Percentiles rank a stretch among this genome's conserved stretches.
Conservation (phyloP, 1,140 invertebrate species). For the Drosophila ironensis region DNA sequence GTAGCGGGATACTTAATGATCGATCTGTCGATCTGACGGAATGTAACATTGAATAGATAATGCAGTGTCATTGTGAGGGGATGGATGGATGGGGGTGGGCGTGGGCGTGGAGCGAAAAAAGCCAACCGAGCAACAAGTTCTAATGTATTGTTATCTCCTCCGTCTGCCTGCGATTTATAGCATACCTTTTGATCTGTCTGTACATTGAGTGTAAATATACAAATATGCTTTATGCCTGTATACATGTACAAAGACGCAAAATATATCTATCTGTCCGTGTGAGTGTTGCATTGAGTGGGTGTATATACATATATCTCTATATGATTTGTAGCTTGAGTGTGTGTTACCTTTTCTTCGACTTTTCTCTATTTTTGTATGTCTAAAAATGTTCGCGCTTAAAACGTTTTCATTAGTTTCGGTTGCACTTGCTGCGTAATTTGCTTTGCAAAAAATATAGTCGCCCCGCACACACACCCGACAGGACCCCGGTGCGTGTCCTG, state of each 20-base stretch:
- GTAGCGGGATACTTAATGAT: conserved; percentile 16
- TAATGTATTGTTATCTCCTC: conserved; percentile 19
- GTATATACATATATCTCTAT: conserved; percentile 38
- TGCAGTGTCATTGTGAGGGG: not conserved
- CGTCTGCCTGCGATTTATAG: conserved; percentile 15
- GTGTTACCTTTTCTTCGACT: too few species aligned
- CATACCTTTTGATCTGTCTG: conserved; percentile 9
- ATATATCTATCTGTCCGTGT: conserved; percentile 42
- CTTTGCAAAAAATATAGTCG: conserved; percentile 74
- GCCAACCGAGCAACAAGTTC: conserved; percentile 50
- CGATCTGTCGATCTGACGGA: conserved; percentile 21
- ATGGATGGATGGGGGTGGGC: conserved; percentile 12
- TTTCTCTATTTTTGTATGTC: conserved; percentile 37
- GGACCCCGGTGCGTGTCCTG: conserved; percentile 5
- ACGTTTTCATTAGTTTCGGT: conserved; percentile 55
- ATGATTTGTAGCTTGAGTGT: conserved; percentile 49
- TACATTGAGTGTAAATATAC: conserved; percentile 60
- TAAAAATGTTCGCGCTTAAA: conserved; percentile 64
- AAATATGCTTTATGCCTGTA: conserved; percentile 59
- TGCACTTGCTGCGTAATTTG: conserved; percentile 60
- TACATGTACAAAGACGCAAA: conserved; percentile 75
- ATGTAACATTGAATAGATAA: not conserved
- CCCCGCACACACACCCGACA: conserved; percentile 21
- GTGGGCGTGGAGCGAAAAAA: conserved; percentile 58
- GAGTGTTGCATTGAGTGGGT: too few species aligned